Evolutionary conservation across 92 coral and sea anemone genomes (phyloP), one percentile per base, ranked within the genome.

Genomic region (Paragorgia papillata): DNA sequence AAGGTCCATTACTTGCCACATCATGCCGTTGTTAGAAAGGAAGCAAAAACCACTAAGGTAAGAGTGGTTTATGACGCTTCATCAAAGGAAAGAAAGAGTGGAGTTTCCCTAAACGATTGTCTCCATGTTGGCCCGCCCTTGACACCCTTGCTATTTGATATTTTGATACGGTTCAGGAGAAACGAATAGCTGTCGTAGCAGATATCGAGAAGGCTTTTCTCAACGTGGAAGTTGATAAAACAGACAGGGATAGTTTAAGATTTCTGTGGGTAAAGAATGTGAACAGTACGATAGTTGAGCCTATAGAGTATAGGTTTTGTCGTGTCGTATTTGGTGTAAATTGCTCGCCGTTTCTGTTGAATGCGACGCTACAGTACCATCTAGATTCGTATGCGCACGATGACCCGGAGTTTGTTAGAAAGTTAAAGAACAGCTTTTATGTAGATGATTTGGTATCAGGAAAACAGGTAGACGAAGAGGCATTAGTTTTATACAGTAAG

Each of bases 281-380:
- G 2, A 34, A 57, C 34, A 32, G 62, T 34, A 66, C 46, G 48
- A 22, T 19, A 56, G 35, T 25, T 50, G 39, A 34, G 9, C 40
- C 58, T 3, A 19, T 62, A 1, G 35, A 29, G 13, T 62, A 15
- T 9, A 59, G 85, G 14, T 84, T 88, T 60, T 59, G 80, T 60
- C 69, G 88, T 39, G 88, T 88, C 2, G 62, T 80, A 30, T 87
- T 87, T 50, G 88, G 88, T 10, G 67, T 88, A 62, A 88, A 84
- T 74, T 87, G 88, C 68, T 84, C 85, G 83, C n/a, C n/a, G n/a
- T n/a, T n/a, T n/a, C n/a, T n/a, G n/a, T n/a, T n/a, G n/a, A n/a
- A n/a, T n/a, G n/a, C 85, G 18, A 81, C 87, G 13, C 34, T 84
- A 33, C 71, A 41, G 6, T 68, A 89, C 78, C 92, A 89, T 61